A percentile compares a stretch with the other conserved stretches of the same genome.
Evolutionary conservation across 2,113 vertebrate genomes (phyloP).

Genomic region (Campylomormyrus tamandua): DNA sequence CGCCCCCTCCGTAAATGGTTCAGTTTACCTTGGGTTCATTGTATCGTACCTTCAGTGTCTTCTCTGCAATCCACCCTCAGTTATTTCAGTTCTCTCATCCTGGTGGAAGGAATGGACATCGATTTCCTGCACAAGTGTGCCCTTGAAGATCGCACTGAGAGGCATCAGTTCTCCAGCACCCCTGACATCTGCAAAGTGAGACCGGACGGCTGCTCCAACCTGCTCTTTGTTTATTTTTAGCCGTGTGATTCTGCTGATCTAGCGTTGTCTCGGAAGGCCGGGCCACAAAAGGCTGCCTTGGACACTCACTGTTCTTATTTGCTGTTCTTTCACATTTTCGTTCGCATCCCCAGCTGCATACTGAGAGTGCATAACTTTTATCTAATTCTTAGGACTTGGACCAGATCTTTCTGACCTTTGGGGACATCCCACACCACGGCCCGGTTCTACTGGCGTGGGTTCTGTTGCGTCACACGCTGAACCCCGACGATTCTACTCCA

Average conservation of each 20-base stretch:
- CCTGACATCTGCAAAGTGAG: slow-evolving; percentile 74
- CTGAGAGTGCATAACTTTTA: neutral
- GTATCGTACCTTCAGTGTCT: neutral
- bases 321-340: neutral
- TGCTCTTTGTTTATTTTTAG: neutral
- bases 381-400: slow-evolving; percentile 76
- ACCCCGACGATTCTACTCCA: slow-evolving; percentile 68
- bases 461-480: slow-evolving; percentile 82
- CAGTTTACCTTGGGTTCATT: neutral
- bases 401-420: slow-evolving; percentile 77
- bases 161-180: slow-evolving; percentile 77
- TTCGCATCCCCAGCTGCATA: neutral
- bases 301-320: neutral
- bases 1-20: neutral
- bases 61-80: slow-evolving; percentile 47
- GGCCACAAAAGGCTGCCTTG: neutral
- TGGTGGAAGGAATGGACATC: slow-evolving; percentile 94
- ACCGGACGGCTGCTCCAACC: neutral
- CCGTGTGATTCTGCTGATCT: neutral
- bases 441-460: slow-evolving; percentile 90
- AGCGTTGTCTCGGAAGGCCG: neutral
- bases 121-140: slow-evolving; percentile 90
- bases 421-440: slow-evolving; percentile 82
- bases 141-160: slow-evolving; percentile 77
- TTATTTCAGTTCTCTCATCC: slow-evolving; percentile 87